Base-by-base conservation (phyloP, 2,888 invertebrate species). In the Eristalis intricaria region DNA sequence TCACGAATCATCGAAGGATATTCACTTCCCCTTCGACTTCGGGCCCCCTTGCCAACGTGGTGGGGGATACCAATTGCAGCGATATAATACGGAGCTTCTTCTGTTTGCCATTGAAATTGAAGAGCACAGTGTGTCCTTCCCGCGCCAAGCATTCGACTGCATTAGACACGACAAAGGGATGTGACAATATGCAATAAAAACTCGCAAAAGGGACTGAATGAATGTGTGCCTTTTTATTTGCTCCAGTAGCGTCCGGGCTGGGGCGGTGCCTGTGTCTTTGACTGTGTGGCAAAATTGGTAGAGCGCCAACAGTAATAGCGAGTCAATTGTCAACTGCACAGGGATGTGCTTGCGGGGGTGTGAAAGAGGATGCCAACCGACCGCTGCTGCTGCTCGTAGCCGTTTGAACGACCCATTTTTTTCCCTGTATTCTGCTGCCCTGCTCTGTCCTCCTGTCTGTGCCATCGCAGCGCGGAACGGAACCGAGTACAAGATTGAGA, bases 251-350 rank as follows among this genome's bases (percentile, higher is more conserved):
- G 35, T 73, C 40, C 32, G 32, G 32, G 4, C 32, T 32, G 5
- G 8, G 32, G 32, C 32, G 66, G 56, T 78, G 26, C 35, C 26
- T 78, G 64, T 35, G 19, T 58, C 10, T 29, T 15, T 64, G 40
- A 26, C 50, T 40, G 22, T 29, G 23, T 32, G 29, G 58, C 19
- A 60, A 74, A 85, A 82, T 81, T 85, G 85, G 85, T 82, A 85
- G 64, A 73, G 73, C 77, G 85, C 85, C 85, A 85, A 64, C 68
- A 77, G 85, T 85, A 85, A 85, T 81, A 77, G 73, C 76, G 38
- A 58, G 81, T 81, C 77, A 74, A 76, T 82, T 76, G 85, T 85
- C 82, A 85, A 85, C 82, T 77, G 77, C 84, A 73, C 35, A 8
- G 26, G 58, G 43, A 8, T 60, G 58, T 65, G 40, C 40, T 68